phyloP scores from a whole-genome alignment of 2,113 vertebrate genomes.

The Tetrax tetrax region DNA sequence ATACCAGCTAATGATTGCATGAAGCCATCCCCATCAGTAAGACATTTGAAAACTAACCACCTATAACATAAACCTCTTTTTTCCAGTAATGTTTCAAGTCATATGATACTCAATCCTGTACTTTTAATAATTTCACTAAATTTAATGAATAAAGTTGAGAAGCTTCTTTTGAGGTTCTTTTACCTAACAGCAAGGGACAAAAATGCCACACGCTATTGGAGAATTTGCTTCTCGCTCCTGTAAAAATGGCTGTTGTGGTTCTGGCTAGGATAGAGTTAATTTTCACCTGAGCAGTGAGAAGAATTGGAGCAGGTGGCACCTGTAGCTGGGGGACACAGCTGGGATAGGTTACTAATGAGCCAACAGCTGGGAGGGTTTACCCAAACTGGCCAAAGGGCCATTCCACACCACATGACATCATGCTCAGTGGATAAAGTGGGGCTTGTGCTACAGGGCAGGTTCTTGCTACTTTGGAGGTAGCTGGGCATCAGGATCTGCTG shows the following conservation, averaged over 20 bases:
- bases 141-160: background rate
- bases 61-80: background rate
- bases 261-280: too few species aligned
- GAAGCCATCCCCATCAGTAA: background rate
- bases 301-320: too few species aligned
- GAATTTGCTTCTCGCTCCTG: background rate
- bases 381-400: too few species aligned
- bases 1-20: background rate
- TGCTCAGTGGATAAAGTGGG: too few species aligned
- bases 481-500: too few species aligned
- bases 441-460: too few species aligned
- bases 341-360: too few species aligned
- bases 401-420: too few species aligned
- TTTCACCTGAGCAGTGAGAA: too few species aligned
- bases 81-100: background rate
- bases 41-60: background rate
- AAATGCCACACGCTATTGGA: background rate
- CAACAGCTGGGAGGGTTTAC: too few species aligned
- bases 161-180: background rate
- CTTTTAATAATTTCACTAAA: background rate
- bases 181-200: background rate
- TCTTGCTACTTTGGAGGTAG: too few species aligned
- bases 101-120: fast-evolving
- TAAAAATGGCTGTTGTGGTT: background rate
- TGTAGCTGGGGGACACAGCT: too few species aligned